Conservation (phyloP, 2,888 invertebrate genomes). For the Helobdella robusta region DNA sequence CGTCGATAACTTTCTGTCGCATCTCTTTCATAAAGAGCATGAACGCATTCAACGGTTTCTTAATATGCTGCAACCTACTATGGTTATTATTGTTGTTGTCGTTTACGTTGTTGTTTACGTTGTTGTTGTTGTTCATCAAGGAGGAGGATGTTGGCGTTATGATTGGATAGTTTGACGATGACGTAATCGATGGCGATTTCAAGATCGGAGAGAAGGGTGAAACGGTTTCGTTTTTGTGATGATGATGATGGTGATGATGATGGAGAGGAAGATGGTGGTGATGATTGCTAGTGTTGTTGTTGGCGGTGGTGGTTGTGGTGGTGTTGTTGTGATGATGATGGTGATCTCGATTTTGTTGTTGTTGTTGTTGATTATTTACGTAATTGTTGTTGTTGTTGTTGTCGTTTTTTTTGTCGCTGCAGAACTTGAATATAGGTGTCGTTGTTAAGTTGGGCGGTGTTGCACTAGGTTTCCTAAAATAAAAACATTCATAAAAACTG, state of each 20-base stretch:
- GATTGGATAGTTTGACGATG: too few species aligned
- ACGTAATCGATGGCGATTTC: slow-evolving; percentile 1
- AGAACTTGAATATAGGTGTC: not conserved
- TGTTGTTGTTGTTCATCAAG: not conserved
- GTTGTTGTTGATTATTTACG: too few species aligned
- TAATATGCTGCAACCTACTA: slow-evolving; percentile 64
- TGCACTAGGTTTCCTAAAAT: not conserved
- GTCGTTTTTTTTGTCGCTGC: not conserved
- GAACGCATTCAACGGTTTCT: slow-evolving; percentile 98
- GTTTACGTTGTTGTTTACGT: not conserved
- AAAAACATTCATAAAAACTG: too few species aligned
- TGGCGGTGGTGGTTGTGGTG: slow-evolving; percentile 8
- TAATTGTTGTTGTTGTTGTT: slow-evolving; percentile 13
- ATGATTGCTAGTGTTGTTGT: not conserved
- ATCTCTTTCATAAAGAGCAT: slow-evolving; percentile 99
- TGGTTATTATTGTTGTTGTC: slow-evolving; percentile 1
- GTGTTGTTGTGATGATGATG: too few species aligned
- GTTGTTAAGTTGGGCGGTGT: not conserved
- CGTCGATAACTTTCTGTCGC: slow-evolving; percentile 94
- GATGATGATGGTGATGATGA: not conserved
- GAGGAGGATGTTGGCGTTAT: slow-evolving; percentile 11
- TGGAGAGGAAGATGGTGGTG: not conserved
- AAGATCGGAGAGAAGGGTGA: too few species aligned
- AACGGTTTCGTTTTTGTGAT: too few species aligned
- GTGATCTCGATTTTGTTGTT: not conserved